phyloP scores from a whole-genome alignment of 1,140 invertebrate species.

The Lethocerus indicus region DNA sequence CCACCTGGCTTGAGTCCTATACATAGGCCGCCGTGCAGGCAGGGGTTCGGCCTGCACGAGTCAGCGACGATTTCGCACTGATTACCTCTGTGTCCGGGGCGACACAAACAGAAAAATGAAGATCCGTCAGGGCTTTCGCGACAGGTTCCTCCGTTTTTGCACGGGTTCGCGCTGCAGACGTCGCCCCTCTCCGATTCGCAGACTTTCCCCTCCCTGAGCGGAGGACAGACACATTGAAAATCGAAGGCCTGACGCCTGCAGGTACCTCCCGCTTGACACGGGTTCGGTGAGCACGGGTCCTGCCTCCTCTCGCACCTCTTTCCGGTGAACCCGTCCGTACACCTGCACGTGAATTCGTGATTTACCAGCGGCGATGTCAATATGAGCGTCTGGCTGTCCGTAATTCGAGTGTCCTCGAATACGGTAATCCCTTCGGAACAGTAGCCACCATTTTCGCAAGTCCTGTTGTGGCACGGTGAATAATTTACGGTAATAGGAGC shows the following conservation, averaged over 20 bases:
- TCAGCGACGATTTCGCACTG: conserved; percentile 72
- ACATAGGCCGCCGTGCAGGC: conserved; percentile 67
- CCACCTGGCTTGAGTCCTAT: conserved; percentile 63
- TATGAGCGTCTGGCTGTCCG: conserved; percentile 58
- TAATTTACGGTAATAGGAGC: conserved; percentile 42
- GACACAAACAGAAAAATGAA: conserved; percentile 77
- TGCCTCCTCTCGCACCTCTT: conserved; percentile 62
- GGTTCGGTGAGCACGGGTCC: conserved; percentile 82
- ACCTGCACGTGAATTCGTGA: conserved; percentile 63
- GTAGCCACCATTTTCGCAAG: conserved; percentile 56
- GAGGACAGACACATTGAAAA: conserved; percentile 64
- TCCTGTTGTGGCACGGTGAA: conserved; percentile 46
- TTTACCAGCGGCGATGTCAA: conserved; percentile 60
- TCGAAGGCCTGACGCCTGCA: conserved; percentile 66
- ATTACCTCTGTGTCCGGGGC: conserved; percentile 73
- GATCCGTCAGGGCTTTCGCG: conserved; percentile 67
- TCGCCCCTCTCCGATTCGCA: conserved; percentile 71
- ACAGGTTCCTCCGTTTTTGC: conserved; percentile 77
- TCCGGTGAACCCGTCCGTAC: conserved; percentile 60
- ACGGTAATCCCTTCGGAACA: conserved; percentile 58
- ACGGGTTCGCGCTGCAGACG: conserved; percentile 66
- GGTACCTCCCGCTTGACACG: conserved; percentile 61
- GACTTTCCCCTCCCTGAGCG: conserved; percentile 56
- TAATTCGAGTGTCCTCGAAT: conserved; percentile 45
- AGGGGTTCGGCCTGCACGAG: conserved; percentile 79